A percentile compares a stretch with the other conserved stretches of the same genome.
phyloP scores from a whole-genome alignment of 2,888 invertebrate genomes.

The Epinotia bilunana region DNA sequence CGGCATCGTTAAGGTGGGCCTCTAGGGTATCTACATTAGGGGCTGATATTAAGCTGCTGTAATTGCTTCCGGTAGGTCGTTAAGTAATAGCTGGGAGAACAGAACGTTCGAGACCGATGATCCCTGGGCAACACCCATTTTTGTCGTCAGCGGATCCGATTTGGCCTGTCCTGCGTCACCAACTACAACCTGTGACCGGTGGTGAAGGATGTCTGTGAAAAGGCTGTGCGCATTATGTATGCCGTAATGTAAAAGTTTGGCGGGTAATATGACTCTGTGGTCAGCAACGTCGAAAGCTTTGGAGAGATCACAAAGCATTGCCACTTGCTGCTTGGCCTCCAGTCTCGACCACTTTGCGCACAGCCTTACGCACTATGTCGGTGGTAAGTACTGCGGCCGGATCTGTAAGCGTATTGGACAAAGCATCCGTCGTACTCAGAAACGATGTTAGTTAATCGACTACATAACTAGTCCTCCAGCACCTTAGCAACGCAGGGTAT shows the following conservation, averaged over 20 bases:
- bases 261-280: slow-evolving; percentile 12
- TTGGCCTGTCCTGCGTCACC: slow-evolving; percentile 9
- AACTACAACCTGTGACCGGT: slow-evolving; percentile 8
- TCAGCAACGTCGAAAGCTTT: slow-evolving; percentile 28
- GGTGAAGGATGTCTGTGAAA: neutral
- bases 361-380: slow-evolving; percentile 15
- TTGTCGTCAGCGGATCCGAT: slow-evolving; percentile 19
- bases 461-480: neutral
- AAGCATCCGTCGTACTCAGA: neutral
- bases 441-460: neutral
- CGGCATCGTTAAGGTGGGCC: too few species aligned
- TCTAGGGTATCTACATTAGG: too few species aligned
- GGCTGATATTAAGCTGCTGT: too few species aligned
- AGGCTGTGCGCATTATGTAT: slow-evolving; percentile 1
- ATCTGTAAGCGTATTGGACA: slow-evolving; percentile 13
- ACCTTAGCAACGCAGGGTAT: slow-evolving; percentile 25
- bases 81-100: slow-evolving; percentile 18
- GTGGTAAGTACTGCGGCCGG: slow-evolving; percentile 24
- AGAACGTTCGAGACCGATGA: slow-evolving; percentile 35
- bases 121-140: slow-evolving; percentile 38
- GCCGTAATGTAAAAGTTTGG: slow-evolving; percentile 32
- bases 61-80: slow-evolving; percentile 26
- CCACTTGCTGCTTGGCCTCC: slow-evolving; percentile 27
- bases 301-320: slow-evolving; percentile 11
- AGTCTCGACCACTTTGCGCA: neutral